Percentiles rank a stretch among this genome's conserved stretches.
These are phyloP conservation scores for Aporophyla lueneburgensis DNA, from an alignment of 2,888 invertebrate species.

Conservation along the genomic window DNA sequence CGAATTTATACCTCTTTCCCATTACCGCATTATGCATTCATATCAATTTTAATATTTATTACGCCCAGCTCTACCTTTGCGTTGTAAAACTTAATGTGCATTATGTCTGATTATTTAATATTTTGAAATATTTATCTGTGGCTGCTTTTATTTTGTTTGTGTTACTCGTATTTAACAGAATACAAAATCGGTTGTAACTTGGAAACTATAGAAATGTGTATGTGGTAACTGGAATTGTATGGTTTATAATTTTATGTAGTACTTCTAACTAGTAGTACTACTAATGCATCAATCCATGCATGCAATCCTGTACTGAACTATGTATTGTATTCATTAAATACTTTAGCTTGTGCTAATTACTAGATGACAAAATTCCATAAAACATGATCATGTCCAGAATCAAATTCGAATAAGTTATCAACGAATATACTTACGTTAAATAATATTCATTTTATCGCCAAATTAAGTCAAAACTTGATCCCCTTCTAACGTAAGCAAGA, in stretches of 20 bases:
- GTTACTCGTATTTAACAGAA: neutral
- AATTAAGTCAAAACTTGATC: neutral
- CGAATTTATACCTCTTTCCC: conserved; percentile 72
- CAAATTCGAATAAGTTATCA: neutral
- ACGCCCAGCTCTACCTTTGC: conserved; percentile 43
- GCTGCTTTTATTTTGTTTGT: conserved; percentile 35
- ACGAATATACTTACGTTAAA: neutral
- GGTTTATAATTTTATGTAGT: too few relatives aligned
- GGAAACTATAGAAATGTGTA: neutral
- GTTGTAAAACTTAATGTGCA: conserved; percentile 59
- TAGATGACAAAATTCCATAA: neutral
- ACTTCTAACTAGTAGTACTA: too few relatives aligned
- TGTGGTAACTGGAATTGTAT: too few relatives aligned
- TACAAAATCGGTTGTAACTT: neutral
- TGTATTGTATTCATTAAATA: too few relatives aligned
- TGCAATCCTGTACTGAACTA: too few relatives aligned
- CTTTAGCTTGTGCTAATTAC: neutral
- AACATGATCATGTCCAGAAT: neutral
- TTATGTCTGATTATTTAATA: conserved; percentile 64
- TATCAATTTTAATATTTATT: conserved; percentile 70
- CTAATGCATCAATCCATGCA: too few relatives aligned
- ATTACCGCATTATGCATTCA: conserved; percentile 71
- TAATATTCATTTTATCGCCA: neutral
- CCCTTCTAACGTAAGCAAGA: neutral
- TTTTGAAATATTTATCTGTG: conserved; percentile 57